Conservation (phyloP, 2,888 invertebrate species). For the Chaetoderma sp. region DNA sequence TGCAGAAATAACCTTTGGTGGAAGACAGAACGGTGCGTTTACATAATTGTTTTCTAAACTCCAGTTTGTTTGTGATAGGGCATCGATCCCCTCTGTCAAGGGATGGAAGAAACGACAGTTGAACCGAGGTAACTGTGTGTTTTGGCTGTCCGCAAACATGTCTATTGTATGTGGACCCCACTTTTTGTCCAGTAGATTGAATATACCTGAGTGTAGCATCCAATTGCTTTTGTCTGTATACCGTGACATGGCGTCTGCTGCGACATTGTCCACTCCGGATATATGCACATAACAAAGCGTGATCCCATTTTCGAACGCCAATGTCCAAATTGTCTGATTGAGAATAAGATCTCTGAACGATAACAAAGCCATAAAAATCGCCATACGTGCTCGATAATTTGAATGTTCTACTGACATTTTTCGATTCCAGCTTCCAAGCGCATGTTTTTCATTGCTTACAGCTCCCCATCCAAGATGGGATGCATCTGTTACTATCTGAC, state of each 20-base stretch:
- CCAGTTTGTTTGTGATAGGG: background rate
- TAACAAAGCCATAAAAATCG: background rate
- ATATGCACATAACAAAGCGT: background rate
- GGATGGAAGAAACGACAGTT: background rate
- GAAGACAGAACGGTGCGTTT: background rate
- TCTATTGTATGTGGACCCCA: slow-evolving; percentile 14
- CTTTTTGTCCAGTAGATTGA: background rate
- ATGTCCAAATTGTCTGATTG: background rate
- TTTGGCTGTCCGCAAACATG: slow-evolving; percentile 11
- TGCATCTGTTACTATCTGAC: background rate
- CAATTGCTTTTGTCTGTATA: slow-evolving; percentile 6
- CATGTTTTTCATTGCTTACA: background rate
- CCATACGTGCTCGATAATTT: background rate
- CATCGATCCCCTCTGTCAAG: background rate
- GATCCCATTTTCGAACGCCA: background rate
- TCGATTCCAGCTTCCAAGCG: background rate
- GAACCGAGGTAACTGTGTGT: slow-evolving; percentile 3
- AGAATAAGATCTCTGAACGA: background rate
- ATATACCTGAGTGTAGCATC: background rate
- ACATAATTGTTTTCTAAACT: background rate
- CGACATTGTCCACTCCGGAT: background rate
- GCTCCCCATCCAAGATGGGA: background rate
- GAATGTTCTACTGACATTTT: background rate
- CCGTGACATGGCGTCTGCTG: slow-evolving; percentile 2
- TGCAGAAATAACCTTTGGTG: background rate